A percentile compares a stretch with the other conserved stretches of the same genome.
Conservation (phyloP, 1,140 invertebrate species). For the Cydia pomonella region DNA sequence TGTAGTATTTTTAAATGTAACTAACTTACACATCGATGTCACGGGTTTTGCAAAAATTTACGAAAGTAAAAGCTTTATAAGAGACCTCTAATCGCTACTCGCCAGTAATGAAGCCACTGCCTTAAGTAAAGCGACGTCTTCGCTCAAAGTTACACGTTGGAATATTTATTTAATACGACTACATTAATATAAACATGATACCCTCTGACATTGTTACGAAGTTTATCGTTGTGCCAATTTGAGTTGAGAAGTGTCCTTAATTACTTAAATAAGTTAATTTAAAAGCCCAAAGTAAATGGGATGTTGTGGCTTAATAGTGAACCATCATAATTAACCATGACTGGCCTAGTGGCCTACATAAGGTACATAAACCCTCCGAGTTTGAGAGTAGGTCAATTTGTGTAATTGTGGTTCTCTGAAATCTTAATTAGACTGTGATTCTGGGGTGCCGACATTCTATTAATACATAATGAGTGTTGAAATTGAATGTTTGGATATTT, state of each 20-base stretch:
- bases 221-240: slow-evolving; percentile 12
- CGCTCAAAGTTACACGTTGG: slow-evolving; percentile 9
- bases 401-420: not conserved
- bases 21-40: too few species aligned
- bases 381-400: not conserved
- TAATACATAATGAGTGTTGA: too few species aligned
- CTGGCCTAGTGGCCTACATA: not conserved
- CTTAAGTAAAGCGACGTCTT: slow-evolving; percentile 23
- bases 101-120: not conserved
- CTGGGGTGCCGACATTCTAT: not conserved
- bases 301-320: slow-evolving; percentile 23
- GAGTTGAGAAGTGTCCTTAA: not conserved
- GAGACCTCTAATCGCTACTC: not conserved
- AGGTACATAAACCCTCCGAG: not conserved
- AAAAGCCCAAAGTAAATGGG: slow-evolving; percentile 45
- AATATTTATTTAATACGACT: slow-evolving; percentile 25
- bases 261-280: slow-evolving; percentile 27
- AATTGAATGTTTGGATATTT: too few species aligned
- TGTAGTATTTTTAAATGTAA: too few species aligned
- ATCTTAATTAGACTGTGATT: not conserved
- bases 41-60: too few species aligned
- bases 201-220: slow-evolving; percentile 8
- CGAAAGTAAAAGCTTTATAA: too few species aligned
- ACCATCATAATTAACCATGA: not conserved
- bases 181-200: slow-evolving; percentile 33